Conservation (phyloP, 1,140 invertebrate species). For the Halictus rubicundus region DNA sequence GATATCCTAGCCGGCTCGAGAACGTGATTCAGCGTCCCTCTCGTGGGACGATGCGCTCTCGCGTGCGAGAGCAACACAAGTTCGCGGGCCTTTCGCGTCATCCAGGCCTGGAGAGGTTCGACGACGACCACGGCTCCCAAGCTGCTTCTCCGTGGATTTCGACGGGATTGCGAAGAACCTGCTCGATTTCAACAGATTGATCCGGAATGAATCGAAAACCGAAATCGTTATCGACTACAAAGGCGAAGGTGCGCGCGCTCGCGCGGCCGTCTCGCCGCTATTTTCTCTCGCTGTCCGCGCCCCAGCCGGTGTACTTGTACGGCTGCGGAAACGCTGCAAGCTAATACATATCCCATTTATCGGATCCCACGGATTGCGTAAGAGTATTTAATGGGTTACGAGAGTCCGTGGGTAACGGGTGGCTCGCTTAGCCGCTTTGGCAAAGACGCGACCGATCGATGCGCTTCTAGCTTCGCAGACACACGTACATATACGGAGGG, state of each 20-base stretch:
- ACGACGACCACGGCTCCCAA: background rate
- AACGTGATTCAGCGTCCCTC: background rate
- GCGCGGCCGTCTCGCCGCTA: background rate
- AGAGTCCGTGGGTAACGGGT: slow-evolving; percentile 30
- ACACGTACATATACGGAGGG: no score
- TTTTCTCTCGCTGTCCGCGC: background rate
- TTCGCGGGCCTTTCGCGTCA: background rate
- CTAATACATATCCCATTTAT: slow-evolving; percentile 63
- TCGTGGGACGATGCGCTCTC: background rate
- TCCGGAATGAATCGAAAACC: background rate
- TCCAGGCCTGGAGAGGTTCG: background rate
- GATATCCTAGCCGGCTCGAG: slow-evolving; percentile 8
- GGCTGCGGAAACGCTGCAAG: slow-evolving; percentile 54
- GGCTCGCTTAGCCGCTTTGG: slow-evolving; percentile 15
- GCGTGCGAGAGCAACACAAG: background rate
- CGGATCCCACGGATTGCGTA: slow-evolving; percentile 65
- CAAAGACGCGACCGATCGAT: slow-evolving; percentile 33
- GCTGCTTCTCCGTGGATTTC: no score
- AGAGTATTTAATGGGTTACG: slow-evolving; percentile 61
- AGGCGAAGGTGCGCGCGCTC: background rate
- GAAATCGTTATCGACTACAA: background rate
- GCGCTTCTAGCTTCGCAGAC: slow-evolving; percentile 29
- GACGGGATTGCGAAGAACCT: no score
- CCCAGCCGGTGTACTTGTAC: slow-evolving; percentile 60
- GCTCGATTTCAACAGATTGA: no score